These are phyloP conservation scores for Psylliodes chrysocephalus DNA, from an alignment of 2,888 invertebrate species.

Conservation along the genomic window DNA sequence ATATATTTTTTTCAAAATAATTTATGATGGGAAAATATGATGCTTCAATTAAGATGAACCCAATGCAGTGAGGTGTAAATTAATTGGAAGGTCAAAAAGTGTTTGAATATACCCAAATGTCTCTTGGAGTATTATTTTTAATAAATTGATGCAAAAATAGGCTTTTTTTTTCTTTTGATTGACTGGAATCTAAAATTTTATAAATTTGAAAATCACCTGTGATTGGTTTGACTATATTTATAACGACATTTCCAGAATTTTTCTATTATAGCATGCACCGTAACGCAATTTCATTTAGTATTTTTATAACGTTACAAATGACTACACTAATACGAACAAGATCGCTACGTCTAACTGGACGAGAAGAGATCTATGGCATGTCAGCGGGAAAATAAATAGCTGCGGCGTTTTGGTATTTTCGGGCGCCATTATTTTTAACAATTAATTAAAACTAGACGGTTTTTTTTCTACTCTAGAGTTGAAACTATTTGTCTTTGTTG, in stretches of 20 bases:
- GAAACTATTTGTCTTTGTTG: conserved; percentile 39
- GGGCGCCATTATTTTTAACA: conserved; percentile 37
- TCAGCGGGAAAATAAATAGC: conserved; percentile 36
- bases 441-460: conserved; percentile 37
- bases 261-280: too few species aligned
- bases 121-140: too few species aligned
- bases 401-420: conserved; percentile 35
- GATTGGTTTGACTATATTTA: too few species aligned
- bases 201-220: too few species aligned
- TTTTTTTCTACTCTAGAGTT: conserved; percentile 25
- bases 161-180: too few species aligned
- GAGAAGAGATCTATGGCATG: conserved; percentile 31
- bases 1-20: neutral
- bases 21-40: neutral
- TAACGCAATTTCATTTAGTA: conserved; percentile 14
- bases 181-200: too few species aligned
- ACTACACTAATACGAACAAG: conserved; percentile 33
- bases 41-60: neutral
- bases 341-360: conserved; percentile 26
- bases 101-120: too few species aligned
- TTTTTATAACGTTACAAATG: conserved; percentile 37
- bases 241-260: too few species aligned
- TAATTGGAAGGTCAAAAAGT: too few species aligned
- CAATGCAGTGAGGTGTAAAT: too few species aligned
- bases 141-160: too few species aligned